Conservation (phyloP, 2,113 vertebrate species). For the Thomomys bottae region DNA sequence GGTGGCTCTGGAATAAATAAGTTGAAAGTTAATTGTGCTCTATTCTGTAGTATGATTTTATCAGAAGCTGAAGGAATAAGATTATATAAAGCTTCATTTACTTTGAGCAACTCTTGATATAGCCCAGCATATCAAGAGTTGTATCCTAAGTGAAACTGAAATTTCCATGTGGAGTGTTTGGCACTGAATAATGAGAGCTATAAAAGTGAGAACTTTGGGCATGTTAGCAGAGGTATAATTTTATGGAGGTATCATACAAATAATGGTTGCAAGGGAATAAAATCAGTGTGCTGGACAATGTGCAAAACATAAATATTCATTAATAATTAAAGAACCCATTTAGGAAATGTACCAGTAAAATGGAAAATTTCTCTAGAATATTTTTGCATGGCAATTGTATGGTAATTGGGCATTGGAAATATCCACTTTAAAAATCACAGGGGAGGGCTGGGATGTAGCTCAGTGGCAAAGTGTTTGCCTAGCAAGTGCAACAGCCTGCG, state of each 20-base stretch:
- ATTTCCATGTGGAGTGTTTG: background rate
- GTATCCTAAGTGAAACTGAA: constrained; percentile 2
- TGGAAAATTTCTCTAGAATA: background rate
- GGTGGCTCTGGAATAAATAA: background rate
- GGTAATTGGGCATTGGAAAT: background rate
- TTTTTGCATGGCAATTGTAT: background rate
- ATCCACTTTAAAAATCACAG: background rate
- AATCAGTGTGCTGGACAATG: background rate
- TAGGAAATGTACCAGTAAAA: background rate
- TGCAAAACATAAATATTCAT: constrained; percentile 28
- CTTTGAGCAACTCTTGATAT: constrained; percentile 27
- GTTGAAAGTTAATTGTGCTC: background rate
- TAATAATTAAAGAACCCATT: constrained; percentile 23
- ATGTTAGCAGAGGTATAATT: background rate
- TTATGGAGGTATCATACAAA: constrained; percentile 34
- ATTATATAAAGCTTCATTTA: constrained; percentile 39
- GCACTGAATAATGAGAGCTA: background rate
- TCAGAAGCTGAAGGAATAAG: constrained; percentile 40
- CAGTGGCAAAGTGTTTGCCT: too few species aligned
- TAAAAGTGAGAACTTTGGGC: background rate
- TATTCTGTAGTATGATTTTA: background rate
- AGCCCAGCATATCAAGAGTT: constrained; percentile 38
- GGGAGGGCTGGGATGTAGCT: too few species aligned
- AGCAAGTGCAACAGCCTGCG: too few species aligned
- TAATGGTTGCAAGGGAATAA: background rate